phyloP scores from a whole-genome alignment of 2,888 invertebrate genomes.

The Macrophya alboannulata region DNA sequence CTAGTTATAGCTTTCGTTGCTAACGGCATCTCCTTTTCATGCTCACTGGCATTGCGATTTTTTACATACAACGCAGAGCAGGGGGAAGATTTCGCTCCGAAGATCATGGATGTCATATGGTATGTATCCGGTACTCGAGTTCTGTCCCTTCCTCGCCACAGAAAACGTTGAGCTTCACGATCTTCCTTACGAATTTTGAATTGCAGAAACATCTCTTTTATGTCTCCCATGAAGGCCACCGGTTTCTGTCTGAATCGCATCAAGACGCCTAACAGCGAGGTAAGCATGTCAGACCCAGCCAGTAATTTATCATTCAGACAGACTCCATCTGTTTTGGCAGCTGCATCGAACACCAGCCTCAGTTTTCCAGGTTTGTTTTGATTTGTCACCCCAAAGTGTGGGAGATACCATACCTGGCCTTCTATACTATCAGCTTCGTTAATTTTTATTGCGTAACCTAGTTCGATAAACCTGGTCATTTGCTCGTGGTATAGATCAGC shows the following conservation, averaged over 20 bases:
- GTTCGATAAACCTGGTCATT: slow-evolving; percentile 57
- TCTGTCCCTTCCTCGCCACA: background rate
- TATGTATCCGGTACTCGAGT: slow-evolving; percentile 58
- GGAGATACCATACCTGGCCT: slow-evolving; percentile 9
- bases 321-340: background rate
- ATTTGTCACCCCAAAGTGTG: background rate
- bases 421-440: no score
- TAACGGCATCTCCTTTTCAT: slow-evolving; percentile 59
- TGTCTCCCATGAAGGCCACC: slow-evolving; percentile 72
- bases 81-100: slow-evolving; percentile 67
- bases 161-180: slow-evolving; percentile 66
- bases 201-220: slow-evolving; percentile 73
- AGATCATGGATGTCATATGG: slow-evolving; percentile 65
- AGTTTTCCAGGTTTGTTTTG: background rate
- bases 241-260: slow-evolving; percentile 72
- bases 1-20: slow-evolving; percentile 66
- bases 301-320: slow-evolving; percentile 9
- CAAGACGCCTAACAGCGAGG: slow-evolving; percentile 72
- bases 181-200: slow-evolving; percentile 67
- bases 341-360: background rate
- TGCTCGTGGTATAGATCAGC: slow-evolving; percentile 56
- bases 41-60: slow-evolving; percentile 65
- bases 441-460: slow-evolving; percentile 43
- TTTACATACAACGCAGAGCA: slow-evolving; percentile 68
- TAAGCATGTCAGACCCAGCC: slow-evolving; percentile 66